Percentiles rank a stretch among this genome's conserved stretches.
phyloP scores from a whole-genome alignment of 35 echinoderm and acorn worm genomes.

The Ptychodera flava region DNA sequence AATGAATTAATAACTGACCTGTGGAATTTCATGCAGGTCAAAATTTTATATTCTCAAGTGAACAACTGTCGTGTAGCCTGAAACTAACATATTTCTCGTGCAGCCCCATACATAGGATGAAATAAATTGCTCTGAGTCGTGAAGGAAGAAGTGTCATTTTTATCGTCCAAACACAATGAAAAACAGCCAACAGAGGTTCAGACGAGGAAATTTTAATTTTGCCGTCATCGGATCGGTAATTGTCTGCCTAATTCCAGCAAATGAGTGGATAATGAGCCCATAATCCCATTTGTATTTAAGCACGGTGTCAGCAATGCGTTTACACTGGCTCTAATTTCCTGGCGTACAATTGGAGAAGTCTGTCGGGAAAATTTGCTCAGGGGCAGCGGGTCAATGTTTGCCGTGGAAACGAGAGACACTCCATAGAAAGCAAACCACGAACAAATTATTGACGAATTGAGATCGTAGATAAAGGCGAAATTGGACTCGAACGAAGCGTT shows the following conservation, averaged over 20 bases:
- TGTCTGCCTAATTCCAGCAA: neutral
- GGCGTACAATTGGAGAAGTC: neutral
- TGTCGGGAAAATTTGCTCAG: neutral
- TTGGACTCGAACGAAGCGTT: neutral
- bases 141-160: no score
- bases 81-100: no score
- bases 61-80: no score
- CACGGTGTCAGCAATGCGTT: neutral
- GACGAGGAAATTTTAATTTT: neutral
- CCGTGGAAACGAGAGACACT: neutral
- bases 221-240: neutral
- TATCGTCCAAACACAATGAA: no score
- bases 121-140: no score
- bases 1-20: no score
- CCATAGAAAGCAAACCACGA: neutral
- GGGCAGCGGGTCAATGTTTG: neutral
- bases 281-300: neutral
- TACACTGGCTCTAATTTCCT: neutral
- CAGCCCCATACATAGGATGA: no score
- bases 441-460: neutral
- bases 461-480: neutral
- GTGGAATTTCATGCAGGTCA: no score
- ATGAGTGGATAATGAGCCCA: neutral
- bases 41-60: no score
- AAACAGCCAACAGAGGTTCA: neutral